Base-by-base conservation (phyloP, 2,888 invertebrate species). In the Brachyptera risi region DNA sequence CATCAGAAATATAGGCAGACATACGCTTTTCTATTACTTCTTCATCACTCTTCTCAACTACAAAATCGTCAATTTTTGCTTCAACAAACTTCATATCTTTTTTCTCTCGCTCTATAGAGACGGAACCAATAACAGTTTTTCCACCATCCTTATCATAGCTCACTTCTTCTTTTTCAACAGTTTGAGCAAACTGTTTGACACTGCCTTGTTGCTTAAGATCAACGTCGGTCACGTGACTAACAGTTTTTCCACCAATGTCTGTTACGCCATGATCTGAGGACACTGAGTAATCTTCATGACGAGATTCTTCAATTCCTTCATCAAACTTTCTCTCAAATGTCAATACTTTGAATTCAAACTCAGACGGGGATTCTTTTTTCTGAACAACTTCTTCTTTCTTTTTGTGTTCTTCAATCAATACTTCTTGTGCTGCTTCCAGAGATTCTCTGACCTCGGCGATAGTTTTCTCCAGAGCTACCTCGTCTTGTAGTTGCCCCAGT, bases 381-480 rank as follows among this genome's bases (percentile, higher is more conserved):
- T 74, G 74, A 26, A 76, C 71, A 31, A 74, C 70, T 35, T 73
- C 75, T 57, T 76, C 75, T 66, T 84, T 84, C 70, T 83, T 83
- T 56, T 82, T 86, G 7, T 85, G 81, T 66, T 85, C 84, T 69
- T 83, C 85, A 59, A 86, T 85, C 4, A 87, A 79, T 74, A 86
- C 86, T 67, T 80, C 85, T 73, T 85, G 85, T 0, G 85, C 85
- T 47, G 84, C 83, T 74, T 87, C 85, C 62, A 87, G 73, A 19
- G 86, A 85, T 70, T 87, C 84, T 69, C 87, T 58, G 44, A 85
- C 84, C 77, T 88, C 87, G 68, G 85, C 84, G 56, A 87, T 82
- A 67, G 87, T 83, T 76, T 85, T 84, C 72, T 63, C 60, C 9
- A 65, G 56, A 9, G 42, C 42, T n/a, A 58, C 23, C 26, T 58